A percentile compares a stretch with the other conserved stretches of the same genome.
These are phyloP conservation scores for Esox niger DNA, from an alignment of 2,113 vertebrate genomes.

Conservation along the genomic window DNA sequence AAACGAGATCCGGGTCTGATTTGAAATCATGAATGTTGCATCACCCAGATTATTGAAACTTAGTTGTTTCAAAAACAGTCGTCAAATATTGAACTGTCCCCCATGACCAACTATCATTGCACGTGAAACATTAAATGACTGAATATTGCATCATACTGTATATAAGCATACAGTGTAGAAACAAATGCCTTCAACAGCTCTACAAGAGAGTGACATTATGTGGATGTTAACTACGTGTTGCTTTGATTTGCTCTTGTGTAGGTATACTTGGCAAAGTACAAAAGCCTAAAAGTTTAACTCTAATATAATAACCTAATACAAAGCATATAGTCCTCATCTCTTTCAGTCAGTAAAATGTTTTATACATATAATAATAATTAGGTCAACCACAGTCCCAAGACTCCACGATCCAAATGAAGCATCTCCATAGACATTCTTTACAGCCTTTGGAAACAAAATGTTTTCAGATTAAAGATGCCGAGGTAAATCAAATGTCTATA, in stretches of 20 bases:
- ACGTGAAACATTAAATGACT: too few relatives aligned
- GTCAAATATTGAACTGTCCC: constrained; percentile 2
- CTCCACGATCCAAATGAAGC: constrained; percentile 33
- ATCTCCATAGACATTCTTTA: constrained; percentile 12
- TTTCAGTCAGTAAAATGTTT: constrained; percentile 12
- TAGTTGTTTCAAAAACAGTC: not conserved
- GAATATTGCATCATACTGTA: too few relatives aligned
- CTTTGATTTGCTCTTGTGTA: too few relatives aligned
- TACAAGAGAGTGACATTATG: too few relatives aligned
- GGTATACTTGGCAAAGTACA: too few relatives aligned
- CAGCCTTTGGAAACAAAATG: constrained; percentile 8
- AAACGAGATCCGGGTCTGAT: too few relatives aligned
- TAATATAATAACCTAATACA: not conserved
- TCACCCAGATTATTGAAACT: not conserved
- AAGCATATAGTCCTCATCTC: not conserved
- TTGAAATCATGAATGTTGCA: too few relatives aligned
- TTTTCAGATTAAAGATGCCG: too few relatives aligned
- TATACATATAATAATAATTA: constrained; percentile 10
- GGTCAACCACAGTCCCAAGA: constrained; percentile 6
- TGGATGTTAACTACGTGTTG: too few relatives aligned
- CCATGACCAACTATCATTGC: not conserved
- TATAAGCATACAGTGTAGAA: too few relatives aligned
- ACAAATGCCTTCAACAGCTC: too few relatives aligned
- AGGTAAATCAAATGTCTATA: constrained; percentile 1
- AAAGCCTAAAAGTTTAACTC: too few relatives aligned